Evolutionary conservation across 2,888 invertebrate genomes (phyloP).

Genomic region (Tinea semifulvella): DNA sequence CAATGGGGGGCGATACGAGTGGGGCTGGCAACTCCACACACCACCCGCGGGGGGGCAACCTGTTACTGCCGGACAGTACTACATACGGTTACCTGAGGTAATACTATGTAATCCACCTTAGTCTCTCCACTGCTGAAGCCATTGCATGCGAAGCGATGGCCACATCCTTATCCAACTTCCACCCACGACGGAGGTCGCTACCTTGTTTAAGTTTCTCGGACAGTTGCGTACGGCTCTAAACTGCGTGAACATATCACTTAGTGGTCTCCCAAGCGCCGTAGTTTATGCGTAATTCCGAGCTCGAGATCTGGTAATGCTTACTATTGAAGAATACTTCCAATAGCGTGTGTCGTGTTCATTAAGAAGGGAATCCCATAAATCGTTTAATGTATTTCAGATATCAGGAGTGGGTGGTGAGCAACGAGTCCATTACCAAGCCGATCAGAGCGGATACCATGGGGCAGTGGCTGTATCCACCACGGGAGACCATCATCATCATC

Average conservation of each 20-base stretch:
- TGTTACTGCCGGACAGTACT: constrained; percentile 43
- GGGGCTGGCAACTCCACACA: constrained; percentile 42
- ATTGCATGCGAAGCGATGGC: neutral
- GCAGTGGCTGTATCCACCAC: constrained; percentile 63
- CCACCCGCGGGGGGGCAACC: constrained; percentile 25
- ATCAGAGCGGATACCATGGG: constrained; percentile 72
- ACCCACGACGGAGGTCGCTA: no score
- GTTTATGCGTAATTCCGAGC: no score
- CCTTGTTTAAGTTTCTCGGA: no score
- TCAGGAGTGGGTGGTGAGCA: constrained; percentile 35
- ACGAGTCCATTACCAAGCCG: constrained; percentile 68
- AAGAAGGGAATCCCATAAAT: no score
- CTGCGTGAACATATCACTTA: no score
- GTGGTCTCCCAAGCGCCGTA: no score
- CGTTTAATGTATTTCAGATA: constrained; percentile 5
- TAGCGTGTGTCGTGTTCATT: no score
- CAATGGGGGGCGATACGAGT: constrained; percentile 28
- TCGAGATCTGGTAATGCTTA: no score
- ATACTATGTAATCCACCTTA: no score
- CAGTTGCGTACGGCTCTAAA: no score
- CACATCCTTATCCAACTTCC: no score
- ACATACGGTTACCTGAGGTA: constrained; percentile 49
- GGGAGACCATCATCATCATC: constrained; percentile 53
- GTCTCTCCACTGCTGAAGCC: neutral
- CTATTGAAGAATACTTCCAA: no score